Conservation (phyloP, 2,888 invertebrate genomes). For the Phymatocera aterrima region DNA sequence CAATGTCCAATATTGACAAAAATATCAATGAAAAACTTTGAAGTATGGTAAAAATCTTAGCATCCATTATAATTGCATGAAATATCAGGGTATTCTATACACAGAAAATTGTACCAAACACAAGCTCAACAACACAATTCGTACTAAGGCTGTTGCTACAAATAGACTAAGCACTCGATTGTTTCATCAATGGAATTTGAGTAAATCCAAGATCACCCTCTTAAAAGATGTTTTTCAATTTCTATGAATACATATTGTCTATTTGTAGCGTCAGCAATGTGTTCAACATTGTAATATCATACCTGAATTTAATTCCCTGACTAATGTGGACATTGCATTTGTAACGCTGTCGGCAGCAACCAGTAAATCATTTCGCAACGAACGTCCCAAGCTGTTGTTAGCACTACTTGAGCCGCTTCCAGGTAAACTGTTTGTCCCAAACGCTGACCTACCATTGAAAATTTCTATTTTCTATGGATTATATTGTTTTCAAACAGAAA, state of each 20-base stretch:
- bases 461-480: slow-evolving; percentile 72
- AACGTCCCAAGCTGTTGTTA: slow-evolving; percentile 77
- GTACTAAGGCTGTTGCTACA: slow-evolving; percentile 32
- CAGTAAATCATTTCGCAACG: slow-evolving; percentile 90
- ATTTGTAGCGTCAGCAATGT: slow-evolving; percentile 37
- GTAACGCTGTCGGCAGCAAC: slow-evolving; percentile 98
- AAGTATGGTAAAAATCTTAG: slow-evolving; percentile 23
- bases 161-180: neutral
- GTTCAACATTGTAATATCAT: slow-evolving; percentile 64
- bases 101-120: neutral
- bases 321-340: slow-evolving; percentile 97
- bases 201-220: neutral
- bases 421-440: slow-evolving; percentile 74
- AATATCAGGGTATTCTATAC: slow-evolving; percentile 1
- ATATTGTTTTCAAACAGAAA: slow-evolving; percentile 64
- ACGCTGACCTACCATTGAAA: slow-evolving; percentile 74
- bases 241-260: neutral
- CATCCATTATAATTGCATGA: slow-evolving; percentile 37
- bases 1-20: neutral
- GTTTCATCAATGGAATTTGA: slow-evolving; percentile 12
- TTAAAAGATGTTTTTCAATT: neutral
- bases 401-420: slow-evolving; percentile 73
- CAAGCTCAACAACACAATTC: slow-evolving; percentile 12
- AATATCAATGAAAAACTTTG: neutral
- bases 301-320: slow-evolving; percentile 96